Evolutionary conservation across 1,140 invertebrate genomes (phyloP).

Genomic region (Drosophila albomicans): DNA sequence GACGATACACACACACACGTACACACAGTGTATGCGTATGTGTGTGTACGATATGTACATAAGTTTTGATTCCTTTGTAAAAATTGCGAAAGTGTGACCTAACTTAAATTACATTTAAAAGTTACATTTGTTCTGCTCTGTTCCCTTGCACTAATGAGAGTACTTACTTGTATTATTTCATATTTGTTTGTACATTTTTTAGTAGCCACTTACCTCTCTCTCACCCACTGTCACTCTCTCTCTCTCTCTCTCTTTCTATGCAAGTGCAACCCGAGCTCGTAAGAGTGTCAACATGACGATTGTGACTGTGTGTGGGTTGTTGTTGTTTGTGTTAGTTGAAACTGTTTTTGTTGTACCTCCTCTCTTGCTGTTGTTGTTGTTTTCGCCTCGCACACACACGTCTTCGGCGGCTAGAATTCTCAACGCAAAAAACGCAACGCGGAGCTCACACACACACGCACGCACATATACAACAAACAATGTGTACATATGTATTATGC

Average conservation of each 20-base stretch:
- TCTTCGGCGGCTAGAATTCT: conserved; percentile 49
- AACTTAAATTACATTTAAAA: conserved; percentile 40
- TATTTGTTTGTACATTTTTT: conserved; percentile 1
- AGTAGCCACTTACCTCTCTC: conserved; percentile 55
- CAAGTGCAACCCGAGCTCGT: conserved; percentile 49
- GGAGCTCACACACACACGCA: conserved; percentile 28
- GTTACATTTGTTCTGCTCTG: background rate
- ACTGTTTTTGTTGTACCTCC: conserved; percentile 39
- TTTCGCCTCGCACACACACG: conserved; percentile 30
- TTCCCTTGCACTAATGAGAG: background rate
- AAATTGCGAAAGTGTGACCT: conserved; percentile 21
- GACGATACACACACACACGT: conserved; percentile 41
- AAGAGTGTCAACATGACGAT: conserved; percentile 45
- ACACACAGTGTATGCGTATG: conserved; percentile 4
- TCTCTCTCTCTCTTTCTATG: conserved; percentile 18
- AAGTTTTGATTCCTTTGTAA: conserved; percentile 30
- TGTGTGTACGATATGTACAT: conserved; percentile 14
- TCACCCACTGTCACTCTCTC: no score
- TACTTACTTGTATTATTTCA: background rate
- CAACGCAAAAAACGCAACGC: conserved; percentile 44
- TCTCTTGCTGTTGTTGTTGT: conserved; percentile 35
- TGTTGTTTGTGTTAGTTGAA: conserved; percentile 19
- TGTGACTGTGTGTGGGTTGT: no score
- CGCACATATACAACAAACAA: conserved; percentile 52
- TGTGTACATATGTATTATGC: conserved; percentile 30